Conservation (phyloP, 2,888 invertebrate species). For the Tholera decimalis region DNA sequence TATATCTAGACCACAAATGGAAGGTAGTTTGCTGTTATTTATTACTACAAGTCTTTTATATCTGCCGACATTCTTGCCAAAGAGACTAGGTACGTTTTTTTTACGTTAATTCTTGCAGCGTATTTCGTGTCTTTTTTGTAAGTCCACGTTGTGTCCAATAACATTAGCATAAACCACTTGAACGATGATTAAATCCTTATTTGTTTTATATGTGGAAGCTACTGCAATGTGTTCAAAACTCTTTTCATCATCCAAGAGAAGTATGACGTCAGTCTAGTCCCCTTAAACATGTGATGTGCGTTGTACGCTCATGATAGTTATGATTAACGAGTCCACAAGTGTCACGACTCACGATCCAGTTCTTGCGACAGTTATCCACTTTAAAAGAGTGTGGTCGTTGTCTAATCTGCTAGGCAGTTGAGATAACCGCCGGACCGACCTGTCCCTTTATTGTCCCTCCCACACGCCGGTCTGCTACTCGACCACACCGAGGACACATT, state of each 20-base stretch:
- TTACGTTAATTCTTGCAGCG: too few species aligned
- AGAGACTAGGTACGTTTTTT: too few species aligned
- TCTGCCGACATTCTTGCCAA: slow-evolving; percentile 36
- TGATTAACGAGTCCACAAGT: slow-evolving; percentile 33
- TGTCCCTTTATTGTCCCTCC: slow-evolving; percentile 55
- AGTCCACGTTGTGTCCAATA: neutral
- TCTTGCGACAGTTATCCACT: slow-evolving; percentile 57
- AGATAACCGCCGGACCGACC: slow-evolving; percentile 54
- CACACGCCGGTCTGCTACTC: slow-evolving; percentile 41
- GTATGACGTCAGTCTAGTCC: neutral
- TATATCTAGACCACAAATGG: slow-evolving; percentile 50
- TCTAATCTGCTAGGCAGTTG: slow-evolving; percentile 60
- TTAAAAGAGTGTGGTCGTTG: slow-evolving; percentile 49
- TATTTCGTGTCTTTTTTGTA: slow-evolving; percentile 5
- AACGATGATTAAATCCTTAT: slow-evolving; percentile 7
- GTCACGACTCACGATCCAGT: slow-evolving; percentile 34
- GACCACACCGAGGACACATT: slow-evolving; percentile 19
- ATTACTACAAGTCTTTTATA: slow-evolving; percentile 39
- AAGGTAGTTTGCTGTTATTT: slow-evolving; percentile 36
- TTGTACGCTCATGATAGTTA: slow-evolving; percentile 16
- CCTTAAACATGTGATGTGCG: neutral
- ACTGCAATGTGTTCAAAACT: neutral
- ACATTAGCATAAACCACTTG: slow-evolving; percentile 28
- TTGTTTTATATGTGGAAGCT: neutral
- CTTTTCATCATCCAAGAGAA: neutral